A percentile compares a stretch with the other conserved stretches of the same genome.
phyloP scores from a whole-genome alignment of 2,888 invertebrate species.

The Phlogophora meticulosa region DNA sequence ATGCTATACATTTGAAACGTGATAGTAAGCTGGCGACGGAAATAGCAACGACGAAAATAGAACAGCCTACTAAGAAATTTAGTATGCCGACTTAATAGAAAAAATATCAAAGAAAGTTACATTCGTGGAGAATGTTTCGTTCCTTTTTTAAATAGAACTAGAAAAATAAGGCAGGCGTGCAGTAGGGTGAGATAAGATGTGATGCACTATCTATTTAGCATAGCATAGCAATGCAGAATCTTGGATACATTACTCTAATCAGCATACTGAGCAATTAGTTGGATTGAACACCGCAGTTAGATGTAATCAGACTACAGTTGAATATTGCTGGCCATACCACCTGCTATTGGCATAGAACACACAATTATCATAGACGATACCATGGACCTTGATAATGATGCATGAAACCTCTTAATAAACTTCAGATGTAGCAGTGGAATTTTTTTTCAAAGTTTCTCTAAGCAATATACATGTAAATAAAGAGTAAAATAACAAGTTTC shows the following conservation, averaged over 20 bases:
- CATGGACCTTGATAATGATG: background rate
- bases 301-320: slow-evolving; percentile 36
- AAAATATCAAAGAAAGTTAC: slow-evolving; percentile 40
- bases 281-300: slow-evolving; percentile 6
- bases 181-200: background rate
- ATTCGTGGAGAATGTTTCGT: slow-evolving; percentile 5
- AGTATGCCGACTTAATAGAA: slow-evolving; percentile 41
- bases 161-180: background rate
- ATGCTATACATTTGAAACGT: slow-evolving; percentile 58
- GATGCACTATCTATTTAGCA: background rate
- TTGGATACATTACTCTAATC: slow-evolving; percentile 19
- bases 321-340: slow-evolving; percentile 5
- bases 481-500: slow-evolving; percentile 28
- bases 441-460: background rate
- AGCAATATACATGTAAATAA: background rate
- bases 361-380: background rate
- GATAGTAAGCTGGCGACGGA: slow-evolving; percentile 54
- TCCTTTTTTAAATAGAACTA: background rate
- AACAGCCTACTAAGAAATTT: slow-evolving; percentile 46
- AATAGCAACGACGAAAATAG: slow-evolving; percentile 63
- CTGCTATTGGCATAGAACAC: slow-evolving; percentile 9
- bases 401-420: background rate
- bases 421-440: background rate
- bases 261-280: slow-evolving; percentile 26
- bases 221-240: background rate